Evolutionary conservation across 2,888 invertebrate genomes (phyloP).

Genomic region (Drosophila leonis): DNA sequence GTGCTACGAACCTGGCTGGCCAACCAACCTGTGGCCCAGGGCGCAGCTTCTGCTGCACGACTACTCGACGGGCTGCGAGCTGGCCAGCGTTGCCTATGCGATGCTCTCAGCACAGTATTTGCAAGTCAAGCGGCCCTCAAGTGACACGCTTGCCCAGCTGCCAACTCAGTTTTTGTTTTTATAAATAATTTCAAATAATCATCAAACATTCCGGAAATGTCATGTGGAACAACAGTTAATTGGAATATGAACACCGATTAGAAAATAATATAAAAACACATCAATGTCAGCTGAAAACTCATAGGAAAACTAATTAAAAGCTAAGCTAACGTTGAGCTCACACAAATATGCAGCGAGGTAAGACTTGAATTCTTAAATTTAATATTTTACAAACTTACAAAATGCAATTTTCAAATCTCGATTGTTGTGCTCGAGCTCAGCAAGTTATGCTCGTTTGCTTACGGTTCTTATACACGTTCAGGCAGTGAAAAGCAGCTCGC

Average conservation of each 20-base stretch:
- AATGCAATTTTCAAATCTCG: not conserved
- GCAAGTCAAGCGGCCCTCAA: slow-evolving; percentile 39
- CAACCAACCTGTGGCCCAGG: slow-evolving; percentile 1
- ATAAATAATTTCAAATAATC: not conserved
- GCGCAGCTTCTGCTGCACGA: not conserved
- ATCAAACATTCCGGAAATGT: not conserved
- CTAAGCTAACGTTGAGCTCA: slow-evolving; percentile 27
- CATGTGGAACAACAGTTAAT: slow-evolving; percentile 43
- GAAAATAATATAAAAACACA: slow-evolving; percentile 31
- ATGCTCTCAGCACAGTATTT: slow-evolving; percentile 34
- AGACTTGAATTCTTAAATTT: slow-evolving; percentile 32
- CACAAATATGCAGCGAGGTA: slow-evolving; percentile 69
- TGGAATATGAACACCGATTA: slow-evolving; percentile 49
- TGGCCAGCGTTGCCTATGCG: not conserved
- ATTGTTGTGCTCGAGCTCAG: slow-evolving; percentile 7
- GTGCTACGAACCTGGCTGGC: slow-evolving; percentile 3
- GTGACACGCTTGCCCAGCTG: slow-evolving; percentile 35
- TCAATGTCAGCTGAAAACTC: slow-evolving; percentile 42
- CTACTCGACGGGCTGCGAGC: slow-evolving; percentile 1
- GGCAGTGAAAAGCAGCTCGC: not conserved
- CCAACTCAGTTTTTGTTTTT: slow-evolving; percentile 7
- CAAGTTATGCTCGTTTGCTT: slow-evolving; percentile 31
- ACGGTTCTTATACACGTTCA: not conserved
- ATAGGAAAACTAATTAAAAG: slow-evolving; percentile 60
- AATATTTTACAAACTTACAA: not conserved